phyloP scores from a whole-genome alignment of 1,140 invertebrate genomes.

The Myzus persicae region DNA sequence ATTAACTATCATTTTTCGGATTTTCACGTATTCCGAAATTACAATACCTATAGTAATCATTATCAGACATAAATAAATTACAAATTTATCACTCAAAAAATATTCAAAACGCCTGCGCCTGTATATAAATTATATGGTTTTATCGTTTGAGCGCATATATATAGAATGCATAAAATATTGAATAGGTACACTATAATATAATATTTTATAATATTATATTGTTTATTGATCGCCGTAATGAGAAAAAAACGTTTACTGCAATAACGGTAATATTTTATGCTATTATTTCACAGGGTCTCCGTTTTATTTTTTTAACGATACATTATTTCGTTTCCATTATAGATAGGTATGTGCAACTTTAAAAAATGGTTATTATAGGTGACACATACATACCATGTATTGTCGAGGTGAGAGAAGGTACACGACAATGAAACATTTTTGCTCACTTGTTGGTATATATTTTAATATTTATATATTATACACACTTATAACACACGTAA shows the following conservation, averaged over 20 bases:
- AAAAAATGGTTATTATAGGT: background rate
- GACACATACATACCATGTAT: background rate
- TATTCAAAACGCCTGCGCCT: background rate
- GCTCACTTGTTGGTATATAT: background rate
- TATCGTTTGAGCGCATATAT: background rate
- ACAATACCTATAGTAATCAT: background rate
- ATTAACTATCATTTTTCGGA: background rate
- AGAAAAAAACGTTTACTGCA: background rate
- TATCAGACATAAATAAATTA: background rate
- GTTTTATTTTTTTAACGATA: background rate
- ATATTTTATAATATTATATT: background rate
- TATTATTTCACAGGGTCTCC: background rate
- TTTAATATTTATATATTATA: too few relatives aligned
- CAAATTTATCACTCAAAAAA: background rate
- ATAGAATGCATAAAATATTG: background rate
- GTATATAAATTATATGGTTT: background rate
- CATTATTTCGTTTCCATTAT: constrained; percentile 9
- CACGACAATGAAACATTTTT: background rate
- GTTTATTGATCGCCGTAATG: background rate
- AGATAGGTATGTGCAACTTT: background rate
- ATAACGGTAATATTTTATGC: background rate
- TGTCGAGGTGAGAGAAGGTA: background rate
- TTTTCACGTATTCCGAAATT: background rate
- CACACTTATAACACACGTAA: background rate
- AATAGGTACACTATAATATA: background rate